Evolutionary conservation across 35 echinoderm and acorn worm species (phyloP).

Genomic region (Patiria miniata): DNA sequence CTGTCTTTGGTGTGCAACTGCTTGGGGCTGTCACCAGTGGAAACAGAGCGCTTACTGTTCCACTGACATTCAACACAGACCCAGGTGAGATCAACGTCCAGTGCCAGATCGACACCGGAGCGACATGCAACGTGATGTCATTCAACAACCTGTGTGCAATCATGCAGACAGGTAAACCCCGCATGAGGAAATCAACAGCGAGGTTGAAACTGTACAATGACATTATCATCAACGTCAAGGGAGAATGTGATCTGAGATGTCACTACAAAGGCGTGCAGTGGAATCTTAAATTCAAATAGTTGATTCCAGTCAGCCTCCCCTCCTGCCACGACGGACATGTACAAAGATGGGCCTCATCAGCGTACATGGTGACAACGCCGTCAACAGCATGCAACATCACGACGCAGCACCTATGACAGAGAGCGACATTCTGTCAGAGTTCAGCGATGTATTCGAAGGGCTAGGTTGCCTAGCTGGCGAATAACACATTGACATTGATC

Average conservation of each 20-base stretch:
- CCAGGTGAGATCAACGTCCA: background rate
- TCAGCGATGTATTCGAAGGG: slow-evolving; percentile 49
- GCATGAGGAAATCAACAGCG: background rate
- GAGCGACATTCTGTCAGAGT: slow-evolving; percentile 1
- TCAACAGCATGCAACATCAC: background rate
- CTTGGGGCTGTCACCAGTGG: slow-evolving; percentile 15
- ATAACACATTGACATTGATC: slow-evolving; percentile 46
- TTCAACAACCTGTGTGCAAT: background rate
- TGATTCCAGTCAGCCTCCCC: background rate
- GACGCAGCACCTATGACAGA: background rate
- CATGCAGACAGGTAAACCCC: background rate
- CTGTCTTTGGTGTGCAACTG: background rate
- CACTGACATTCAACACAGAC: background rate
- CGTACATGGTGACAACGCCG: background rate
- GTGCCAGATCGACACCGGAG: slow-evolving; percentile 42
- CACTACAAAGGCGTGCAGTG: background rate
- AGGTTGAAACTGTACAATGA: slow-evolving; percentile 30
- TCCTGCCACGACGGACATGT: background rate
- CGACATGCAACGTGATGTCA: slow-evolving; percentile 37
- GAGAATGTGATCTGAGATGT: slow-evolving; percentile 19
- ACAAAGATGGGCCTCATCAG: background rate
- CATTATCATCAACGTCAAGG: slow-evolving; percentile 7
- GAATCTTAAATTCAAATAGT: background rate
- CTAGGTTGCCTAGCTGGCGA: slow-evolving; percentile 38
- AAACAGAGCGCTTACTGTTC: background rate